phyloP scores from a whole-genome alignment of 2,888 invertebrate species.

The Coenonympha arcania region DNA sequence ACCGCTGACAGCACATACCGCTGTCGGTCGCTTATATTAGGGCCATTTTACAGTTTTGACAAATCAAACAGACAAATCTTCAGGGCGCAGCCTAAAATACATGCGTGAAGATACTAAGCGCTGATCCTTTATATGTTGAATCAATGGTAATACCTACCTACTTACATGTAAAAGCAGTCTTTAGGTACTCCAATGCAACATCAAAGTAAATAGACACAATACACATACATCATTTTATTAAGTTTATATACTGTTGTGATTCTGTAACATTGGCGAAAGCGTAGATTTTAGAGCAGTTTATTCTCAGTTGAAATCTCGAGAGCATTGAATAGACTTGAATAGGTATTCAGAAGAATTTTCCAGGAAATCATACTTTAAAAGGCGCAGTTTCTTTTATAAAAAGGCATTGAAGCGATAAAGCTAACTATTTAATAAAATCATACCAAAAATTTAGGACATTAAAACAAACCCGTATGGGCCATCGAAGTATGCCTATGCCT shows the following conservation, averaged over 20 bases:
- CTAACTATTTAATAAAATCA: slow-evolving; percentile 2
- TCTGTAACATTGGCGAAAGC: background rate
- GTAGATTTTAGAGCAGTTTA: background rate
- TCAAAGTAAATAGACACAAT: too few relatives aligned
- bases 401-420: slow-evolving; percentile 1
- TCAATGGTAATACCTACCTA: too few relatives aligned
- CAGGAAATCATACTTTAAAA: slow-evolving; percentile 3
- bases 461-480: background rate
- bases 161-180: too few relatives aligned
- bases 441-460: background rate
- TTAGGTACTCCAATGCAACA: too few relatives aligned
- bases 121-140: too few relatives aligned
- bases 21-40: too few relatives aligned
- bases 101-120: too few relatives aligned
- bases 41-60: too few relatives aligned
- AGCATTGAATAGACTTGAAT: slow-evolving; percentile 5
- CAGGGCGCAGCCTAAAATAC: too few relatives aligned
- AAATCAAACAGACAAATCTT: too few relatives aligned
- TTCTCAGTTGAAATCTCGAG: slow-evolving; percentile 4
- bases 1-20: too few relatives aligned
- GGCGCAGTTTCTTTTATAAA: slow-evolving; percentile 1
- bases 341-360: slow-evolving; percentile 3
- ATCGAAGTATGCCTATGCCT: too few relatives aligned
- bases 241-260: background rate
- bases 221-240: background rate